phyloP scores from a whole-genome alignment of 2,888 invertebrate species.

The Campopleginae sp. region DNA sequence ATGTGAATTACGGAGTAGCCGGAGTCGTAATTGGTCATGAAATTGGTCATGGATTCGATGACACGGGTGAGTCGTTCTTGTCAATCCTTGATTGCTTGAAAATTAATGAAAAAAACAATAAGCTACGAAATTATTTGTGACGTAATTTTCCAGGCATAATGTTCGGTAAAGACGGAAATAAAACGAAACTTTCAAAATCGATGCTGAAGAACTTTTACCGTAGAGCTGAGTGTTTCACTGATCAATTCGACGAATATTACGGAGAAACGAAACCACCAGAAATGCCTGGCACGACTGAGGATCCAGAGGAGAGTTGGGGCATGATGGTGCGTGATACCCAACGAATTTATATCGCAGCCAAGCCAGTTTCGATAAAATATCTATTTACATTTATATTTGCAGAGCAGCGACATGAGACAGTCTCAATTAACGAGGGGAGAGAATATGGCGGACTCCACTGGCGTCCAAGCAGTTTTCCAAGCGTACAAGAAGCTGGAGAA shows the following conservation, averaged over 20 bases:
- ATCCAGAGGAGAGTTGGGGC: neutral
- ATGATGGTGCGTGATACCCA: neutral
- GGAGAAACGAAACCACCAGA: slow-evolving; percentile 32
- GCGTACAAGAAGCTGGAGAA: slow-evolving; percentile 85
- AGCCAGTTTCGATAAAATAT: neutral
- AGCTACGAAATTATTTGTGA: neutral
- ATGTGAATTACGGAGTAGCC: slow-evolving; percentile 65
- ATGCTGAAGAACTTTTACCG: slow-evolving; percentile 61
- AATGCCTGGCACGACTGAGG: neutral
- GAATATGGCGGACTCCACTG: slow-evolving; percentile 95
- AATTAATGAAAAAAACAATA: neutral
- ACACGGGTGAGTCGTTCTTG: slow-evolving; percentile 37
- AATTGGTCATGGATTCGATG: slow-evolving; percentile 69
- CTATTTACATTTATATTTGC: too few relatives aligned
- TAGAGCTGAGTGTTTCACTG: slow-evolving; percentile 65
- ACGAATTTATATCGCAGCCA: neutral
- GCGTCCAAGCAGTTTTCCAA: slow-evolving; percentile 89
- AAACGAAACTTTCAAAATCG: slow-evolving; percentile 25
- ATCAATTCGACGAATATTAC: slow-evolving; percentile 64
- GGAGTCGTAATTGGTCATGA: slow-evolving; percentile 67
- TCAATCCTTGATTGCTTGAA: neutral
- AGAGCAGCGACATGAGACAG: neutral
- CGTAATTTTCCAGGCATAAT: slow-evolving; percentile 13
- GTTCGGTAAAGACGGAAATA: slow-evolving; percentile 38
- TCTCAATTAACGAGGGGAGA: slow-evolving; percentile 82